Base-by-base conservation (phyloP, 2,888 invertebrate species). In the Lithophane ornitopus region DNA sequence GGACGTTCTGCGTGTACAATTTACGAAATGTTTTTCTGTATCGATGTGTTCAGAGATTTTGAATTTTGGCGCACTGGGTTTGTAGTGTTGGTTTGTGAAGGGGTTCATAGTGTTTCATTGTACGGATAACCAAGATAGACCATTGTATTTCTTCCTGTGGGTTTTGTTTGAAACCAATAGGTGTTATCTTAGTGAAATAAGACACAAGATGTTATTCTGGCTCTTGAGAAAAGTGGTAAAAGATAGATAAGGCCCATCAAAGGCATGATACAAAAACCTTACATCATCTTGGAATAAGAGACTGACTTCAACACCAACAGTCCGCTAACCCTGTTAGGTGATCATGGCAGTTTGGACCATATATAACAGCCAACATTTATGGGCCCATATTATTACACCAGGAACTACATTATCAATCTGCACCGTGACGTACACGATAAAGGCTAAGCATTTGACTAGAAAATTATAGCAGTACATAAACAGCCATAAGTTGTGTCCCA, bases 1-100 rank as follows among this genome's bases (percentile, higher is more conserved):
- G 84, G 88, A 82, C 78, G 77, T 65, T 49, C 70, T 79, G 84
- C 82, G 88, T 76, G 82, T 72, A 70, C 77, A 78, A 80, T 88
- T 86, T 88, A 84, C 79, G 74, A 86, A 88, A 86, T 76, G 61
- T 67, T 80, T 80, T 69, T 74, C 70, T 59, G 77, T 46, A 58
- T 49, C n/a, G 59, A 67, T 34, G 66, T 58, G n/a, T 39, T 58
- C 52, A 66, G 61, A 59, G 46, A 54, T 69, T 82, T 77, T 62
- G 19, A 28, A 39, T 54, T 75, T 75, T 63, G 26, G n/a, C 19
- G 22, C 78, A 76, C 39, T 75, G 71, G 54, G 78, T 63, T 70
- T 70, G 34, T 56, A 69, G 72, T 65, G 14, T 62, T 70, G 49
- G 28, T 22, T 19, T 1, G 12, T 14, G 4, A 22, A 28, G 1